Evolutionary conservation across 2,113 vertebrate species (phyloP).

Genomic region (Pipra filicauda): DNA sequence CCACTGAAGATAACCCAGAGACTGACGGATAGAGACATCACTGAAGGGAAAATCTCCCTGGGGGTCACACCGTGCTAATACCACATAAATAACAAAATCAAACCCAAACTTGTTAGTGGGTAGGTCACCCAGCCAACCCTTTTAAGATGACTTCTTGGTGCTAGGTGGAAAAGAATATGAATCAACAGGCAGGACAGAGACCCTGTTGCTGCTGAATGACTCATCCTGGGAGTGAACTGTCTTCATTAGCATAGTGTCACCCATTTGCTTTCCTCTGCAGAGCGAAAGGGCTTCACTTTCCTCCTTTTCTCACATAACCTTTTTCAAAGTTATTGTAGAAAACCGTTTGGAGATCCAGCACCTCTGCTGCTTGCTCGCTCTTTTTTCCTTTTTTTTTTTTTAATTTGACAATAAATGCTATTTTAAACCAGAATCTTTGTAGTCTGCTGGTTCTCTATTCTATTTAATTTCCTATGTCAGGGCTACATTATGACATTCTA

Average conservation of each 20-base stretch:
- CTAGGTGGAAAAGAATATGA: conserved; percentile 41
- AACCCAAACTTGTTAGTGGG: conserved; percentile 18
- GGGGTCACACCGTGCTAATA: conserved; percentile 65
- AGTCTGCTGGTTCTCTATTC: not conserved
- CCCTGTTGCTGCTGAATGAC: conserved; percentile 40
- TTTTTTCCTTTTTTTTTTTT: not conserved
- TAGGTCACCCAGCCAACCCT: conserved; percentile 37
- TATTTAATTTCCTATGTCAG: not conserved
- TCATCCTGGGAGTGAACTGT: conserved; percentile 47
- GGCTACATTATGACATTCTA: not conserved
- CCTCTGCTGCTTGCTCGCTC: not conserved
- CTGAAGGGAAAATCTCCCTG: not conserved
- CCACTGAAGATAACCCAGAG: not conserved
- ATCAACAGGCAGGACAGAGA: conserved; percentile 68
- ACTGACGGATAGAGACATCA: not conserved
- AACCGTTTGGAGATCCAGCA: not conserved
- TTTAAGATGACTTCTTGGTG: conserved; percentile 21
- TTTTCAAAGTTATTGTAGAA: conserved; percentile 28
- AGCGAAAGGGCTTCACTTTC: conserved; percentile 12
- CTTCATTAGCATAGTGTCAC: conserved; percentile 69
- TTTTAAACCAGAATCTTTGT: not conserved
- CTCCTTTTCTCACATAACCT: conserved; percentile 27
- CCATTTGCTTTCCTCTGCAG: conserved; percentile 15
- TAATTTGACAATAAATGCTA: not conserved
- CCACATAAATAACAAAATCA: conserved; percentile 46